Evolutionary conservation across 2,888 invertebrate genomes (phyloP).

Genomic region (Scotopteryx bipunctaria): DNA sequence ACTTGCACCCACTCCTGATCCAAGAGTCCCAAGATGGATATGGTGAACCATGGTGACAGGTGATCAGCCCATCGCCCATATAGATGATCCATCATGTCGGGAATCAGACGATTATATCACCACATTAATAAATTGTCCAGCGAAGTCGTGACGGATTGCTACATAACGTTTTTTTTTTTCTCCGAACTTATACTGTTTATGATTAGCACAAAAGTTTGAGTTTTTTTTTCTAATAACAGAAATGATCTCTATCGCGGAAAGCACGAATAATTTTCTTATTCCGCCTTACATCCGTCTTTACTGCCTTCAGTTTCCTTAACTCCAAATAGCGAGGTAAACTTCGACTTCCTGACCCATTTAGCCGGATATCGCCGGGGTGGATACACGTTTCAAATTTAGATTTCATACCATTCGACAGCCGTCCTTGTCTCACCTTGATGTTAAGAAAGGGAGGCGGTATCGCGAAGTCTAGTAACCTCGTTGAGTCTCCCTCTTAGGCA

Average conservation of each 20-base stretch:
- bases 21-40: too few species aligned
- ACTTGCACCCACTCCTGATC: too few species aligned
- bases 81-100: too few species aligned
- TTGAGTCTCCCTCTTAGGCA: slow-evolving; percentile 42
- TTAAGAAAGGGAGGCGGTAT: slow-evolving; percentile 49
- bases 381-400: slow-evolving; percentile 68
- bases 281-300: slow-evolving; percentile 20
- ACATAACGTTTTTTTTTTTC: too few species aligned
- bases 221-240: slow-evolving; percentile 10
- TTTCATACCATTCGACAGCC: slow-evolving; percentile 55
- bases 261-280: slow-evolving; percentile 23
- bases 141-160: too few species aligned
- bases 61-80: too few species aligned
- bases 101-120: too few species aligned
- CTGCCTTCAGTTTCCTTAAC: slow-evolving; percentile 21
- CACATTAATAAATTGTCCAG: too few species aligned
- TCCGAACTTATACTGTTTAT: background rate
- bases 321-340: slow-evolving; percentile 64
- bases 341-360: slow-evolving; percentile 83
- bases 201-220: background rate
- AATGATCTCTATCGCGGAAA: slow-evolving; percentile 9
- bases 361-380: slow-evolving; percentile 69
- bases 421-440: slow-evolving; percentile 54
- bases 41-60: too few species aligned
- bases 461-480: slow-evolving; percentile 63